Conservation (phyloP, 2,113 vertebrate species). For the Colistium nudipinnis region DNA sequence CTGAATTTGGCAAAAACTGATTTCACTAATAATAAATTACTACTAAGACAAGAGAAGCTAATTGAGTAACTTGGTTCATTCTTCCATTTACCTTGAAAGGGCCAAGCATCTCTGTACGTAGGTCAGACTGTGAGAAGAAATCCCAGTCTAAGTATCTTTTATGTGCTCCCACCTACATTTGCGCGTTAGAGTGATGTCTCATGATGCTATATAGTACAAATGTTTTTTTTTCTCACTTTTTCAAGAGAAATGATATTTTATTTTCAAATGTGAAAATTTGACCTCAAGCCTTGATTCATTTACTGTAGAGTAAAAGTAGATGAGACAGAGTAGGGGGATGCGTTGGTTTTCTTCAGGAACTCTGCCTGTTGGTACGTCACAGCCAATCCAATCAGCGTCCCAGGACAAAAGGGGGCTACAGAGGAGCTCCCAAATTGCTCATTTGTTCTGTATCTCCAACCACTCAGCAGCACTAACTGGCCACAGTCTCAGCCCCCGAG, state of each 20-base stretch:
- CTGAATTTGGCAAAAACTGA: background rate
- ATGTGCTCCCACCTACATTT: background rate
- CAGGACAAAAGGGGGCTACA: conserved; percentile 67
- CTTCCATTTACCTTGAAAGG: no score
- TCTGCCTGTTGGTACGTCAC: conserved; percentile 78
- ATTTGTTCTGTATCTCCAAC: conserved; percentile 73
- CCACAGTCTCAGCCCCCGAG: conserved; percentile 56
- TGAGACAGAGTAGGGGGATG: conserved; percentile 10
- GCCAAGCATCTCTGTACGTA: no score
- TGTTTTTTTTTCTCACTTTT: no score
- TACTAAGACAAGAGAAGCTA: background rate
- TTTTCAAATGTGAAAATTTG: no score
- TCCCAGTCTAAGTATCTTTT: background rate
- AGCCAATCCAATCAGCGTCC: conserved; percentile 81
- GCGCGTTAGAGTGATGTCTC: no score
- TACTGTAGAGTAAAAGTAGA: conserved; percentile 6
- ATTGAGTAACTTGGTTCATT: conserved; percentile 9
- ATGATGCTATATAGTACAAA: no score
- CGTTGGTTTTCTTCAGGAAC: conserved; percentile 62
- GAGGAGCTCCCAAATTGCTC: conserved; percentile 73
- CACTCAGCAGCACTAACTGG: conserved; percentile 62
- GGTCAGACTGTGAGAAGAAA: no score
- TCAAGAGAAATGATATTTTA: no score
- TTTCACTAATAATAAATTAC: background rate
- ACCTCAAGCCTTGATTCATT: background rate